Evolutionary conservation across 2,888 invertebrate genomes (phyloP).

Genomic region (Patella depressa): DNA sequence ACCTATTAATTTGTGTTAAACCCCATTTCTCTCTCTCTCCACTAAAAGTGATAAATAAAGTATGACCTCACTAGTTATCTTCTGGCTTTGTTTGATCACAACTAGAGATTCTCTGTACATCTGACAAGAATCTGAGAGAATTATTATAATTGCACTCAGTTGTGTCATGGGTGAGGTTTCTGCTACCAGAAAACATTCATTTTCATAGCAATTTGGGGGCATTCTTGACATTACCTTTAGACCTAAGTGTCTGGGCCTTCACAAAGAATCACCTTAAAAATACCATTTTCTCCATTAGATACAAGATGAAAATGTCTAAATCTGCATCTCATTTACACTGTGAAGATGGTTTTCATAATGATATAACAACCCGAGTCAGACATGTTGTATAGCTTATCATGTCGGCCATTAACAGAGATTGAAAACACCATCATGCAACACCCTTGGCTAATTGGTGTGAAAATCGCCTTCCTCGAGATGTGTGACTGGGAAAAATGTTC

Average conservation of each 20-base stretch:
- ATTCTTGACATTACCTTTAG: background rate
- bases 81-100: too few relatives aligned
- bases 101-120: background rate
- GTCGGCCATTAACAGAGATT: too few relatives aligned
- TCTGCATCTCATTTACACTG: background rate
- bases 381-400: too few relatives aligned
- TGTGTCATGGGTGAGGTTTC: background rate
- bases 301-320: background rate
- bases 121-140: background rate
- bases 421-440: too few relatives aligned
- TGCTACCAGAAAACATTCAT: background rate
- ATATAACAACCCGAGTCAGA: background rate
- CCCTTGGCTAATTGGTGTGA: too few relatives aligned
- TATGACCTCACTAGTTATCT: too few relatives aligned
- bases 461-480: too few relatives aligned
- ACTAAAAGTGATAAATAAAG: too few relatives aligned
- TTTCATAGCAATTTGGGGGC: background rate
- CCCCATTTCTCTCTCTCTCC: too few relatives aligned
- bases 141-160: background rate
- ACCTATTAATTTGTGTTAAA: too few relatives aligned
- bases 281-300: background rate
- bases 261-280: background rate
- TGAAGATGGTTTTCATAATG: background rate
- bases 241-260: background rate
- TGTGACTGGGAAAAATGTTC: too few relatives aligned